Evolutionary conservation across 2,113 vertebrate species (phyloP).

Genomic region (Vicugna pacos): DNA sequence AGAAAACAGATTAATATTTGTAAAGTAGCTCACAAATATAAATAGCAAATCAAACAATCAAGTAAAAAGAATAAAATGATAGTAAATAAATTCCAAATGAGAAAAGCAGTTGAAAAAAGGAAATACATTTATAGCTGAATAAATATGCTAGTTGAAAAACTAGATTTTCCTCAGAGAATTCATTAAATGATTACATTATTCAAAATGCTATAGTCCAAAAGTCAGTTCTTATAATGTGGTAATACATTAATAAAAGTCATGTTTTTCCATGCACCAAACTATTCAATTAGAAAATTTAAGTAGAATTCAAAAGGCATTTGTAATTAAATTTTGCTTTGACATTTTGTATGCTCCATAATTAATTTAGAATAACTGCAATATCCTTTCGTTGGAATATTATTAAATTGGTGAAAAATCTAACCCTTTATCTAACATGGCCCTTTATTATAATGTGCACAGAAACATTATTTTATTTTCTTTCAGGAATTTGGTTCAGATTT

Average conservation of each 20-base stretch:
- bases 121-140: constrained; percentile 40
- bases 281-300: background rate
- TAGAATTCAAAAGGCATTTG: constrained; percentile 33
- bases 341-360: constrained; percentile 40
- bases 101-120: background rate
- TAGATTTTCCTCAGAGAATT: constrained; percentile 48
- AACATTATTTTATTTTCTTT: constrained; percentile 13
- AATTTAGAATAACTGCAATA: constrained; percentile 17
- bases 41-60: background rate
- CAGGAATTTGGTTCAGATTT: background rate
- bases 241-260: constrained; percentile 15
- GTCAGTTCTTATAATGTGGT: background rate
- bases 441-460: background rate
- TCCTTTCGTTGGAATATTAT: background rate
- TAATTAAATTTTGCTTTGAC: background rate
- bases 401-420: background rate
- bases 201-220: constrained; percentile 22
- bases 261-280: background rate
- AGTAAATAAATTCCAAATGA: constrained; percentile 22
- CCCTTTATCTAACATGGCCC: background rate
- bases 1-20: background rate
- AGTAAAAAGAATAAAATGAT: background rate
- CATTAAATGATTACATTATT: constrained; percentile 36
- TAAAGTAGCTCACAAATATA: constrained; percentile 1
- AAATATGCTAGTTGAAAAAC: constrained; percentile 10